Percentiles rank a stretch among this genome's conserved stretches.
Conservation (phyloP, 64 coral and sea anemone species). For the Exaiptasia diaphana region DNA sequence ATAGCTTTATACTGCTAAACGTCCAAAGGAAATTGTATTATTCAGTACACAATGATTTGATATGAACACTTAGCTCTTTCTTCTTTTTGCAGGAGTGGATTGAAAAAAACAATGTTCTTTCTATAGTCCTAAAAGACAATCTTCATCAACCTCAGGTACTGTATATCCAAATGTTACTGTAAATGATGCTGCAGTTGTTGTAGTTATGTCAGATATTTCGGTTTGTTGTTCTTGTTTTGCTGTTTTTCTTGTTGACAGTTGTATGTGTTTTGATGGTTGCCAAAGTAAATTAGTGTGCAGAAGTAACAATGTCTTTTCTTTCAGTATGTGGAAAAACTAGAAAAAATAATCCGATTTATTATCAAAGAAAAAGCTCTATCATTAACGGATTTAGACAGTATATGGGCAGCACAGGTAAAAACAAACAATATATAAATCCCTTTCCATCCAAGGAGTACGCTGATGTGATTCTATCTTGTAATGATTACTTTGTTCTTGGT, state of each 20-base stretch:
- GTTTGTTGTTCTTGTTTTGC: too few species aligned
- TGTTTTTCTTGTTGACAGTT: too few species aligned
- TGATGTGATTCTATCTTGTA: neutral
- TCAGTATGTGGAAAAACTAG: conserved; percentile 99
- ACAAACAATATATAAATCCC: neutral
- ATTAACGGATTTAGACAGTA: conserved; percentile 89
- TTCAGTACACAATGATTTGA: neutral
- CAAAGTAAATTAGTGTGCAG: too few species aligned
- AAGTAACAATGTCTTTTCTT: conserved; percentile 28
- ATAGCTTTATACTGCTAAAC: neutral
- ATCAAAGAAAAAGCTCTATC: conserved; percentile 98
- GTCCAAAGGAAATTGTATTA: neutral
- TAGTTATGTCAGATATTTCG: too few species aligned
- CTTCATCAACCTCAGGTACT: conserved; percentile 98
- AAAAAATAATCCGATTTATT: conserved; percentile 98
- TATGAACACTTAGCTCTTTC: too few species aligned
- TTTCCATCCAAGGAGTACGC: neutral
- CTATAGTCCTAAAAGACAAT: conserved; percentile 98
- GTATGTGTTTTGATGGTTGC: too few species aligned
- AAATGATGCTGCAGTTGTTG: neutral
- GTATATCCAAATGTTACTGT: neutral
- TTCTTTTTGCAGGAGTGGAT: conserved; percentile 99
- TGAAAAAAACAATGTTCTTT: conserved; percentile 91
- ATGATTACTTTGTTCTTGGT: neutral
- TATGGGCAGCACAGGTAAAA: conserved; percentile 96